A percentile compares a stretch with the other conserved stretches of the same genome.
Conservation (phyloP, 2,797 vertebrate genomes). For the Megaceryle alcyon region DNA sequence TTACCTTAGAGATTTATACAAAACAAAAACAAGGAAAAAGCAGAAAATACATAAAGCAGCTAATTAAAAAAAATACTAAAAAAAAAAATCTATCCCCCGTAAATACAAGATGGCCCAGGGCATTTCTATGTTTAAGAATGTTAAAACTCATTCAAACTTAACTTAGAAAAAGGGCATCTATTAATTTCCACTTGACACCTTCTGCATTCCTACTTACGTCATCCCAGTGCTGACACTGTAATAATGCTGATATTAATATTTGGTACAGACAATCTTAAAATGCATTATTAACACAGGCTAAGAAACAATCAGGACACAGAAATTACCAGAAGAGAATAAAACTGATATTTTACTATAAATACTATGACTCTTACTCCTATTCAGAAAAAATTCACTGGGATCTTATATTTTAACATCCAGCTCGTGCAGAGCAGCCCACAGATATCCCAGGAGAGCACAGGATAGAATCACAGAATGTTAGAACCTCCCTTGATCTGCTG, state of each 20-base stretch:
- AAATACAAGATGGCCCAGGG: not conserved
- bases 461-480: no score
- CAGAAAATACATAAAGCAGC: not conserved
- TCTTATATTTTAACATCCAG: not conserved
- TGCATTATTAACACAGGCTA: not conserved
- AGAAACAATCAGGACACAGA: not conserved
- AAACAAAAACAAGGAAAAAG: not conserved
- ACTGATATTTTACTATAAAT: not conserved
- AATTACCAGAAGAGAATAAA: not conserved
- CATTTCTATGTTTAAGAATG: not conserved
- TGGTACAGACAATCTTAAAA: conserved; percentile 4
- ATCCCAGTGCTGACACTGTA: conserved; percentile 47
- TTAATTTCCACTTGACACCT: not conserved
- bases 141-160: not conserved
- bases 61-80: not conserved
- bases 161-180: not conserved
- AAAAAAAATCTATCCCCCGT: no score
- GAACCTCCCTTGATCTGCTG: no score
- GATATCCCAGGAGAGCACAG: accelerated
- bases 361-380: not conserved
- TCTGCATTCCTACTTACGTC: not conserved
- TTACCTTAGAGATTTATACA: not conserved
- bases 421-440: not conserved
- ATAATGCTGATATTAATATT: conserved; percentile 60
- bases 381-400: not conserved